A percentile compares a stretch with the other conserved stretches of the same genome.
Conservation (phyloP, 1,140 invertebrate species). For the Babylonia areolata region DNA sequence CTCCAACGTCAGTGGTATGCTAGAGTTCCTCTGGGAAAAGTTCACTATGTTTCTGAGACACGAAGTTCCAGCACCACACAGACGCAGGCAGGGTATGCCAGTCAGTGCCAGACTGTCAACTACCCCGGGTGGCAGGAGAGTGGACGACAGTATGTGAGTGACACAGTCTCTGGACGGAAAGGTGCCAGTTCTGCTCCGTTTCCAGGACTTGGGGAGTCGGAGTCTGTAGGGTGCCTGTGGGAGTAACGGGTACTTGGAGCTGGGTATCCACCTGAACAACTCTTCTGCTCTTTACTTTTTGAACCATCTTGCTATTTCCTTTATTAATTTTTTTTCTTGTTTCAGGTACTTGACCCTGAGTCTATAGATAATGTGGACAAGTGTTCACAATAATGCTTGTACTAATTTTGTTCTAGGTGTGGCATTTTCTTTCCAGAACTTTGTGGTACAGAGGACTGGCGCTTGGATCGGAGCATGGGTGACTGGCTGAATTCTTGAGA, state of each 20-base stretch:
- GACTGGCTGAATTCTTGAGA: too few relatives aligned
- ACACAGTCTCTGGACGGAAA: background rate
- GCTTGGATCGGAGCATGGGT: too few relatives aligned
- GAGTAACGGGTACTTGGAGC: background rate
- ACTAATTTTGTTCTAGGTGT: too few relatives aligned
- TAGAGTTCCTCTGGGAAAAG: background rate
- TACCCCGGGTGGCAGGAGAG: background rate
- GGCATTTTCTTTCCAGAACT: background rate
- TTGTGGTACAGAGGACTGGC: background rate
- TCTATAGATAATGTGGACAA: too few relatives aligned
- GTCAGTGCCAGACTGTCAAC: background rate
- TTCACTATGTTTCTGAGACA: background rate
- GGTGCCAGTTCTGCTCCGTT: constrained; percentile 3
- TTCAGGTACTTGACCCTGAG: too few relatives aligned
- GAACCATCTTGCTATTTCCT: background rate
- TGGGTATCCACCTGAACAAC: background rate
- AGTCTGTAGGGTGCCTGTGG: constrained; percentile 1
- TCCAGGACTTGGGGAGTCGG: background rate
- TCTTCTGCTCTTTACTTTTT: background rate
- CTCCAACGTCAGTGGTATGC: background rate
- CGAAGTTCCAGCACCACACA: background rate
- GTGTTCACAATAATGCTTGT: too few relatives aligned
- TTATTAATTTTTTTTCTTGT: background rate
- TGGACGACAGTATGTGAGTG: background rate
- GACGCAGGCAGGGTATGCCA: background rate